These are phyloP conservation scores for Spizaetus ornatus DNA, from an alignment of 2,113 vertebrate species.

Conservation along the genomic window DNA sequence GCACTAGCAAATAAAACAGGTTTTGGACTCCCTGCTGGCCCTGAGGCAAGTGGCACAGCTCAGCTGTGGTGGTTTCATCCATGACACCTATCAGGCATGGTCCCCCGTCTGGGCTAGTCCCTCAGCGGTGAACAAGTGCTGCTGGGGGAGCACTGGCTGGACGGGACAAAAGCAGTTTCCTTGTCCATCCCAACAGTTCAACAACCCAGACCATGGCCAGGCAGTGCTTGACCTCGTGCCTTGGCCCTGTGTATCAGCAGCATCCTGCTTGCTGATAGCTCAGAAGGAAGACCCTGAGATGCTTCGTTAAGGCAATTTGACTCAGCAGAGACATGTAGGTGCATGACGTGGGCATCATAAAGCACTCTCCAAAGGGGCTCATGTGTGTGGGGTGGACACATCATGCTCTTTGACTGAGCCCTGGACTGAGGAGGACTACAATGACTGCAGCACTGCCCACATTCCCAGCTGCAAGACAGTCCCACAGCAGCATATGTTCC, in stretches of 20 bases:
- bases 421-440: neutral
- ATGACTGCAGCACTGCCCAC: neutral
- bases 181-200: neutral
- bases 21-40: neutral
- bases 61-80: neutral
- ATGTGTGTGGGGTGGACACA: no score
- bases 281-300: neutral
- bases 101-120: neutral
- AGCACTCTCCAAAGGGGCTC: neutral
- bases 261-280: neutral
- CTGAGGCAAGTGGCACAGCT: neutral
- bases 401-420: neutral
- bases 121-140: neutral
- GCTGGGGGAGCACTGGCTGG: neutral
- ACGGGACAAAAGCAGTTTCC: neutral
- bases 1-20: neutral
- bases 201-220: fast-evolving
- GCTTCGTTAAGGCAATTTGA: neutral
- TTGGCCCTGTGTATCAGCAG: neutral
- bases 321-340: neutral
- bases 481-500: no score
- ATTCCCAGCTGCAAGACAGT: neutral
- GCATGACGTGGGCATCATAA: neutral
- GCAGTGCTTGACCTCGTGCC: neutral
- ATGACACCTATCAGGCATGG: neutral